Conservation (phyloP, 2,888 invertebrate species). For the Tenthredo mesomela region DNA sequence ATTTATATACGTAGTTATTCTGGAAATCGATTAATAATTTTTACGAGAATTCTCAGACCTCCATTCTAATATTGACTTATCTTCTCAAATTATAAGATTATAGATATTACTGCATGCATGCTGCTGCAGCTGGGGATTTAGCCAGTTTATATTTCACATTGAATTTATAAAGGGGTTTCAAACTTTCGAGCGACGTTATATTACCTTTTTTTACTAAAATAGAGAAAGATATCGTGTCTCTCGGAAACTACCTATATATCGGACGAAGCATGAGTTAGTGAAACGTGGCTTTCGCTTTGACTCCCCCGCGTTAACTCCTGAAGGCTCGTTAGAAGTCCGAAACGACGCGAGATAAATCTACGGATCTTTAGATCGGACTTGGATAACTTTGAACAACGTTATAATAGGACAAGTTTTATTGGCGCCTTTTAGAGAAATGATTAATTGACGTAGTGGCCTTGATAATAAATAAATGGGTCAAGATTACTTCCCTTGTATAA, state of each 20-base stretch:
- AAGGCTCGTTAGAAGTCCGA: constrained; percentile 43
- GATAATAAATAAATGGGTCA: constrained; percentile 40
- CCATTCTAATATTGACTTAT: neutral
- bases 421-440: constrained; percentile 33
- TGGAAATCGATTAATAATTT: neutral
- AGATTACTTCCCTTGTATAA: neutral
- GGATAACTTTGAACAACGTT: constrained; percentile 37
- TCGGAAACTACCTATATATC: neutral
- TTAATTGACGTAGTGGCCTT: neutral
- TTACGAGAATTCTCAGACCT: neutral
- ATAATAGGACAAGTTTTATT: constrained; percentile 50
- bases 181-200: neutral
- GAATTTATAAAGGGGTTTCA: neutral
- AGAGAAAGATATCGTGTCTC: neutral
- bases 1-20: neutral
- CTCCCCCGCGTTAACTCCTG: neutral
- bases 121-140: neutral
- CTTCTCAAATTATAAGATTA: neutral
- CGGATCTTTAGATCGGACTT: constrained; percentile 44
- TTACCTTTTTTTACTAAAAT: neutral
- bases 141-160: neutral
- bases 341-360: constrained; percentile 44
- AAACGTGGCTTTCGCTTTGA: constrained; percentile 18
- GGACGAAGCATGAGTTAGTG: constrained; percentile 17
- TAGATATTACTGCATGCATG: too few relatives aligned